Evolutionary conservation across 2,888 invertebrate species (phyloP), one percentile per base, ranked within the genome.

Genomic region (Netelia inedita): DNA sequence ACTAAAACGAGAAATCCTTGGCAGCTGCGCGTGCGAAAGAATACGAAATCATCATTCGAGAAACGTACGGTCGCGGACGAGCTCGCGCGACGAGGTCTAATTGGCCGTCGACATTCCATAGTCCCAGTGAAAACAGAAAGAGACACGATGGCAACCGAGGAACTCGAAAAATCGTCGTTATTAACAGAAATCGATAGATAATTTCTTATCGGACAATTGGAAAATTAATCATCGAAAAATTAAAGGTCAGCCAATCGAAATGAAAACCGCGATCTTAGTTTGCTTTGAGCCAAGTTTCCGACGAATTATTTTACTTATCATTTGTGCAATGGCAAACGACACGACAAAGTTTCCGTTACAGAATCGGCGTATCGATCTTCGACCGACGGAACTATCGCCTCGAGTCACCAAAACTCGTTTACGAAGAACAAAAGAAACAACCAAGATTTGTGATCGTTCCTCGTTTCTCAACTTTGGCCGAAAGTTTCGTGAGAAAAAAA

Each of bases 21-120:
- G 9, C 21, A 5, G 16, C 9, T n/a, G 19, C 19, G 1, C 3
- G 23, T 21, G 53, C 21, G 43, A 14, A 43, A n/a, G 16, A 50
- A 19, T 8, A 10, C 71, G 63, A 46, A 50, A 41, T 57, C 71
- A 14, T 74, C 53, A 71, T 69, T 79, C 66, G 11, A 50, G 21
- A 71, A 71, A 10, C 63, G 57, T 21, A 14, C 57, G 59, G 68
- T 55, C 65, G 11, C 16, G 41, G 43, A 65, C 43, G 35, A 21
- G 16, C 63, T 11, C 35, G 41, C 59, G 10, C 41, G 28, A 50
- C 11, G 57, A 50, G 50, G 35, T 50, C 69, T 46, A 23, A 10
- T 1, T 61, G 41, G 53, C 46, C 46, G 16, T 19, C 19, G 10
- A n/a, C n/a, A 78, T 66, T 53, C 55, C 14, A 16, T 19, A 55